Conservation (phyloP, 1,140 invertebrate genomes). For the Drosophila parvula region DNA sequence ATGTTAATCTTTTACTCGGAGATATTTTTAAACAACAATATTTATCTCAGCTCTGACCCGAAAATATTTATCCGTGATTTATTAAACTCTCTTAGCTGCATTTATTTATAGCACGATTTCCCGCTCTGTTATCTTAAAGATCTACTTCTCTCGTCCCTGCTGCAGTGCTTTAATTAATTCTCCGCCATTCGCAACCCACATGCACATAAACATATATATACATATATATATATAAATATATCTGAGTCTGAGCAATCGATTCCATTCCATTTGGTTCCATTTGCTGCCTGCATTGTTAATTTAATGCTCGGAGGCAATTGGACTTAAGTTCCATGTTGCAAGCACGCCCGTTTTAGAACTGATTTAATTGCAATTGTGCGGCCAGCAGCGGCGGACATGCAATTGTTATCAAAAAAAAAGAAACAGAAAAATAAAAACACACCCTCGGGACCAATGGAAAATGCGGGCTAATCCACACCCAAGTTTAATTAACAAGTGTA, state of each 20-base stretch:
- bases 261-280: constrained; percentile 28
- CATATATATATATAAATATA: constrained; percentile 3
- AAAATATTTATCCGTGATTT: constrained; percentile 46
- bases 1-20: background rate
- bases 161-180: constrained; percentile 67
- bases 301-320: constrained; percentile 59
- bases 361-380: constrained; percentile 78
- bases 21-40: constrained; percentile 4
- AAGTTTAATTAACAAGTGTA: constrained; percentile 77
- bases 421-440: constrained; percentile 32
- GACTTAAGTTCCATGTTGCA: constrained; percentile 36
- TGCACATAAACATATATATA: constrained; percentile 17
- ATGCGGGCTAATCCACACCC: constrained; percentile 72
- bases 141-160: constrained; percentile 41
- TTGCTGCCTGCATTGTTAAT: constrained; percentile 59
- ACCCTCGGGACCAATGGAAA: constrained; percentile 36
- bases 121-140: constrained; percentile 53
- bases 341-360: constrained; percentile 71
- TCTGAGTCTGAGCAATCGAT: constrained; percentile 22
- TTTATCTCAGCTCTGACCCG: constrained; percentile 8
- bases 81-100: constrained; percentile 23
- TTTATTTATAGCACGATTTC: constrained; percentile 48
- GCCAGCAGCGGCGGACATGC: constrained; percentile 60
- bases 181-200: constrained; percentile 61
- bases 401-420: constrained; percentile 63